Conservation (phyloP, 2,113 vertebrate genomes). For the Anolis sagrei region DNA sequence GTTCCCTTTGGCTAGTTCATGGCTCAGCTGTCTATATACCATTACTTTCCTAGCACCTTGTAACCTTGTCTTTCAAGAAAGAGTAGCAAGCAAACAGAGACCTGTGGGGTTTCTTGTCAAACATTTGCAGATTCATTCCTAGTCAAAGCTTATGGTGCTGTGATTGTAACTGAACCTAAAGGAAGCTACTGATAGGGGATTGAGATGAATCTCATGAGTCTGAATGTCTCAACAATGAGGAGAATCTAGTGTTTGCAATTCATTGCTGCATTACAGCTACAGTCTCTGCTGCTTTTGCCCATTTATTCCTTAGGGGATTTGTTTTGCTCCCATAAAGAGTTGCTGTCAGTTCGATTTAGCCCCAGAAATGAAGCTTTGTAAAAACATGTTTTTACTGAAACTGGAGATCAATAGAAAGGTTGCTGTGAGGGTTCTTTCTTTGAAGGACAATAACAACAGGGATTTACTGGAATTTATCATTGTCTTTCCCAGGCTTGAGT, state of each 20-base stretch:
- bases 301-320: constrained; percentile 55
- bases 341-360: constrained; percentile 61
- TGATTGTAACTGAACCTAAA: neutral
- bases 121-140: constrained; percentile 41
- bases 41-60: constrained; percentile 34
- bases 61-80: constrained; percentile 44
- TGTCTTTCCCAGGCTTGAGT: constrained; percentile 41
- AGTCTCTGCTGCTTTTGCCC: constrained; percentile 24
- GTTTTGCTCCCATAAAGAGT: constrained; percentile 59
- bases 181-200: constrained; percentile 37
- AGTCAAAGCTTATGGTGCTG: constrained; percentile 13
- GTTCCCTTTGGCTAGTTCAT: constrained; percentile 45
- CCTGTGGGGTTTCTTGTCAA: constrained; percentile 11
- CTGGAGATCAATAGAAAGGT: constrained; percentile 54
- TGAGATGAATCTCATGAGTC: constrained; percentile 35
- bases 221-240: constrained; percentile 45
- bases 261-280: constrained; percentile 45
- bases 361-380: constrained; percentile 55
- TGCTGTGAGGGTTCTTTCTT: constrained; percentile 53
- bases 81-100: constrained; percentile 7
- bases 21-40: constrained; percentile 39
- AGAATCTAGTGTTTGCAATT: constrained; percentile 55
- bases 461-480: constrained; percentile 52
- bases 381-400: constrained; percentile 48
- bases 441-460: constrained; percentile 53